Conservation (phyloP, 1,140 invertebrate genomes). For the Ceratina australensis region DNA sequence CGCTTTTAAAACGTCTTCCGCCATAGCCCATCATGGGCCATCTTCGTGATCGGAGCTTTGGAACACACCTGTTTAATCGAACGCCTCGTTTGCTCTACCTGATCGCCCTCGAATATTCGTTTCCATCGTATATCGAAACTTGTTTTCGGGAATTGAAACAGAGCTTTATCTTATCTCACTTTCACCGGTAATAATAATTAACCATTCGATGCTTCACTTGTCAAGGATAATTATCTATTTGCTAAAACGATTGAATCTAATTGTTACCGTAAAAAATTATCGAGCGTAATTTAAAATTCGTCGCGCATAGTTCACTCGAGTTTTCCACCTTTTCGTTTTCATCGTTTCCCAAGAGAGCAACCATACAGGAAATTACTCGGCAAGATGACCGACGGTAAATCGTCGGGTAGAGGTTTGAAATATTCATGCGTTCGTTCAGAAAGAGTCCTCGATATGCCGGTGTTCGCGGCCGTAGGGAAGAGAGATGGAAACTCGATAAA, state of each 20-base stretch:
- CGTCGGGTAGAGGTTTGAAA: slow-evolving; percentile 31
- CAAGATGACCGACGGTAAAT: slow-evolving; percentile 27
- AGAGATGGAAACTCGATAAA: background rate
- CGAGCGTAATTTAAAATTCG: background rate
- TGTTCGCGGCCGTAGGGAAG: too few relatives aligned
- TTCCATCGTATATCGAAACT: too few relatives aligned
- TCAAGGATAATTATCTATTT: too few relatives aligned
- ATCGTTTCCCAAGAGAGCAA: too few relatives aligned
- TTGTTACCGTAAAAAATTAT: background rate
- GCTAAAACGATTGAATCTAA: background rate
- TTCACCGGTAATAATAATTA: background rate
- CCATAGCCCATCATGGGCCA: too few relatives aligned
- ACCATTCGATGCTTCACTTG: too few relatives aligned
- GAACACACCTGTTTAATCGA: background rate
- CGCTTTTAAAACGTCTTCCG: background rate
- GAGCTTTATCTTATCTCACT: background rate
- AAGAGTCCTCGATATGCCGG: slow-evolving; percentile 17
- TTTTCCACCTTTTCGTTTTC: background rate
- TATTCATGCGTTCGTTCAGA: slow-evolving; percentile 49
- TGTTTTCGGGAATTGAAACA: too few relatives aligned
- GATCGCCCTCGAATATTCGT: too few relatives aligned
- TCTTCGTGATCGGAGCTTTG: background rate
- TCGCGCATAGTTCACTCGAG: background rate
- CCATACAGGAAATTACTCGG: background rate
- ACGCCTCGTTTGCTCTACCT: background rate